Percentiles rank a stretch among this genome's conserved stretches.
These are phyloP conservation scores for Cotesia vestalis DNA, from an alignment of 1,140 invertebrate genomes.

Conservation along the genomic window DNA sequence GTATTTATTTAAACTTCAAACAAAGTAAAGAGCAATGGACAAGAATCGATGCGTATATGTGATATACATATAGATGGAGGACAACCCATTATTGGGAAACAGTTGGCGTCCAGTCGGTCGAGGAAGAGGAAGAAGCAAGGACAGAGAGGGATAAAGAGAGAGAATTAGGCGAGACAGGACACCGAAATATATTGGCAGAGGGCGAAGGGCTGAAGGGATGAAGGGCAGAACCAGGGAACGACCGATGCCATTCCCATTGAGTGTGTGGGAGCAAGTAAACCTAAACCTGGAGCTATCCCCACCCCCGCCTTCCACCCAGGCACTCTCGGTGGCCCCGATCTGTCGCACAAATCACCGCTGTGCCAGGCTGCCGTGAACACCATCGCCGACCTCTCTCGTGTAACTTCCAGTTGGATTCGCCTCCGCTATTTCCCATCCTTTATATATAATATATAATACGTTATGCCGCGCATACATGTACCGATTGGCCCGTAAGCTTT, in stretches of 20 bases:
- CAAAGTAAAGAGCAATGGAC: not conserved
- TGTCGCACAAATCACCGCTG: constrained; percentile 45
- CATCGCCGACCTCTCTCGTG: constrained; percentile 20
- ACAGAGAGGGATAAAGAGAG: constrained; percentile 19
- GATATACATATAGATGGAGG: constrained; percentile 37
- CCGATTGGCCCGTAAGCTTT: constrained; percentile 13
- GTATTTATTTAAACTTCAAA: not conserved
- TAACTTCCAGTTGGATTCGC: constrained; percentile 9
- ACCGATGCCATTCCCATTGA: not conserved
- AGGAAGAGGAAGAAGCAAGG: constrained; percentile 13
- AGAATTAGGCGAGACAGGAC: constrained; percentile 2
- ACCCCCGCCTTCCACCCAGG: too few species aligned
- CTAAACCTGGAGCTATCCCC: too few species aligned
- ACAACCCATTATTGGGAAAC: constrained; percentile 42
- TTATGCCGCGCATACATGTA: not conserved
- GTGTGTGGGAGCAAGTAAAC: not conserved
- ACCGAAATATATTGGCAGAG: too few species aligned
- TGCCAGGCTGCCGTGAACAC: constrained; percentile 32
- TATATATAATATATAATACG: not conserved
- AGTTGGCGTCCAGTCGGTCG: constrained; percentile 31
- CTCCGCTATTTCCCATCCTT: not conserved
- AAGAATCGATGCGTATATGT: constrained; percentile 20
- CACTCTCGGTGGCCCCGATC: constrained; percentile 41
- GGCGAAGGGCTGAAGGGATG: too few species aligned
- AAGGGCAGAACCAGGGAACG: constrained; percentile 2